Evolutionary conservation across 2,113 vertebrate genomes (phyloP).

Genomic region (Clinocottus analis): DNA sequence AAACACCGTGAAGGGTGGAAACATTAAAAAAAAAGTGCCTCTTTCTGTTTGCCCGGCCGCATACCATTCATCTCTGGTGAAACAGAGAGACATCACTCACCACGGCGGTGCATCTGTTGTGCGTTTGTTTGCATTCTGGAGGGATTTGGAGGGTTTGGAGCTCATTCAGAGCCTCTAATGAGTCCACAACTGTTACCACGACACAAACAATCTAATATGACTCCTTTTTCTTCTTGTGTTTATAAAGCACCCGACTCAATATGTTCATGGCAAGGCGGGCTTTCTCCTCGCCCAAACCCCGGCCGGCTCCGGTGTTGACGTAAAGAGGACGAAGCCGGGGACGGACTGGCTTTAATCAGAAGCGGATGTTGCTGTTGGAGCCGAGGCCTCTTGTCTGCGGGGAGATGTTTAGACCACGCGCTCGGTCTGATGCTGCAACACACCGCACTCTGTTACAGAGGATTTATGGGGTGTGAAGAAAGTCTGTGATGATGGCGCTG

Average conservation of each 20-base stretch:
- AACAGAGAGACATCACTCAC: conserved; percentile 43
- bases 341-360: conserved; percentile 66
- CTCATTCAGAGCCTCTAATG: conserved; percentile 12
- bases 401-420: conserved; percentile 58
- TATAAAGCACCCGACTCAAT: not conserved
- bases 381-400: conserved; percentile 49
- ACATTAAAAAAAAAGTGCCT: conserved; percentile 1
- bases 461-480: conserved; percentile 48
- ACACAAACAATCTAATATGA: not conserved
- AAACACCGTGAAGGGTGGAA: not conserved
- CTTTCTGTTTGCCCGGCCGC: not conserved
- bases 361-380: conserved; percentile 67
- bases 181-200: conserved; percentile 37
- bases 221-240: conserved; percentile 1
- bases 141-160: conserved; percentile 47
- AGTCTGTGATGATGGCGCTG: conserved; percentile 12
- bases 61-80: conserved; percentile 22
- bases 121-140: conserved; percentile 65
- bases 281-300: conserved; percentile 39
- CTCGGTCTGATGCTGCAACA: conserved; percentile 34
- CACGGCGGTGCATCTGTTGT: conserved; percentile 60
- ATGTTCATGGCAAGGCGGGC: conserved; percentile 36
- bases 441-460: not conserved
- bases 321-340: conserved; percentile 64
- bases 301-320: conserved; percentile 48